A percentile compares a stretch with the other conserved stretches of the same genome.
Conservation (phyloP, 2,888 invertebrate species). For the Andrena haemorrhoa region DNA sequence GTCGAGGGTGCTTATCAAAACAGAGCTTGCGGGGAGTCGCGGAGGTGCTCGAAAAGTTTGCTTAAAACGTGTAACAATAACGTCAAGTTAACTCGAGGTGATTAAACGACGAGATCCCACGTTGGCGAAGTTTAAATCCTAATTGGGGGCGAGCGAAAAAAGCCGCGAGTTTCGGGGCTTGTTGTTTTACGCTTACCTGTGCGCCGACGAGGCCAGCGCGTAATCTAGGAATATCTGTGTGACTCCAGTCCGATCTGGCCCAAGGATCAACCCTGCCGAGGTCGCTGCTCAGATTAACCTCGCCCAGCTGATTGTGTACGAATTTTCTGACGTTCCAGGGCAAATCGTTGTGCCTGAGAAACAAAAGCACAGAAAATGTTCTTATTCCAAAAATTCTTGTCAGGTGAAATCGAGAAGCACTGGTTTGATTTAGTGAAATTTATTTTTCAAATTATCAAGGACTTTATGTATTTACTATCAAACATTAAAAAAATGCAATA, state of each 20-base stretch:
- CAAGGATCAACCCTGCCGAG: constrained; percentile 91
- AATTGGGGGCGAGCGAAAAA: constrained; percentile 33
- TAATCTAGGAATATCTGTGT: constrained; percentile 95
- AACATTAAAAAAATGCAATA: too few species aligned
- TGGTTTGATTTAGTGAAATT: too few species aligned
- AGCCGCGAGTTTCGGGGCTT: constrained; percentile 1
- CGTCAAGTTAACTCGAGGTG: constrained; percentile 26
- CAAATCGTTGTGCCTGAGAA: constrained; percentile 91
- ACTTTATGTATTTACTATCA: too few species aligned
- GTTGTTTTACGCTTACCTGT: constrained; percentile 86
- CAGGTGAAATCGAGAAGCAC: too few species aligned
- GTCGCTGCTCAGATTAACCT: constrained; percentile 84
- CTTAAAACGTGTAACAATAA: constrained; percentile 33
- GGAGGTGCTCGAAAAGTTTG: constrained; percentile 11
- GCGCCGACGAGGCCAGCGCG: constrained; percentile 94
- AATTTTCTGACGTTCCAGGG: constrained; percentile 96
- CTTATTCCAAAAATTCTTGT: too few species aligned
- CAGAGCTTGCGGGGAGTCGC: neutral
- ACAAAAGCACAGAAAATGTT: constrained; percentile 12
- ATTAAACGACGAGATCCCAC: constrained; percentile 24
- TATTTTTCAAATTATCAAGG: too few species aligned
- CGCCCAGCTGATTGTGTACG: constrained; percentile 89
- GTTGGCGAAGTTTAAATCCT: constrained; percentile 14
- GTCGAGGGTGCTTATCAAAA: constrained; percentile 3
- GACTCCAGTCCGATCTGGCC: constrained; percentile 95